Evolutionary conservation across 2,888 invertebrate genomes (phyloP).

Genomic region (Epistrophe eligans): DNA sequence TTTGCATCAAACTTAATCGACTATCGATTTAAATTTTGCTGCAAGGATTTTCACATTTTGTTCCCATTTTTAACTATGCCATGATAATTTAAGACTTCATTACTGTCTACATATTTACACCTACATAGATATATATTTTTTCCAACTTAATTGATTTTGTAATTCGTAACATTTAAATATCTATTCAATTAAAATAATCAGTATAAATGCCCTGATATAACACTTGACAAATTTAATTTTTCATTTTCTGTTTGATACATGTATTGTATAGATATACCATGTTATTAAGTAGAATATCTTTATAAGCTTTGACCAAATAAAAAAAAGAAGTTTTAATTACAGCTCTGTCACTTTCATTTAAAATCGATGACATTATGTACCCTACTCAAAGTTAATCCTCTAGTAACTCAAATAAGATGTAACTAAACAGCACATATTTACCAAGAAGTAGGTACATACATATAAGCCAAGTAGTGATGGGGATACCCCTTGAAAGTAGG

Average conservation of each 20-base stretch:
- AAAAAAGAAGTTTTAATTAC: constrained; percentile 29
- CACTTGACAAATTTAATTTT: neutral
- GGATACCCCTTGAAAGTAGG: neutral
- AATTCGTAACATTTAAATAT: neutral
- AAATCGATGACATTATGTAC: constrained; percentile 35
- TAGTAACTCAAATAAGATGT: neutral
- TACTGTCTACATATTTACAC: too few relatives aligned
- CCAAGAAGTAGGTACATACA: too few relatives aligned
- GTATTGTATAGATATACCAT: neutral
- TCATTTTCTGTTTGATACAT: neutral
- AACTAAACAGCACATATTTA: neutral
- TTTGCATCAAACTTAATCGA: too few relatives aligned
- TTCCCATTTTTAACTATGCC: too few relatives aligned
- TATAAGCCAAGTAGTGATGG: neutral
- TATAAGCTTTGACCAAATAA: constrained; percentile 10
- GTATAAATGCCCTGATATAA: neutral
- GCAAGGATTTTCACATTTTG: too few relatives aligned
- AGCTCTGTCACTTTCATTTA: constrained; percentile 38
- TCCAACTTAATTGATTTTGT: neutral
- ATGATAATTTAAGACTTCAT: too few relatives aligned
- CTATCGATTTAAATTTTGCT: too few relatives aligned
- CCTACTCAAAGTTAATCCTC: constrained; percentile 36
- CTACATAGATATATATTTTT: too few relatives aligned
- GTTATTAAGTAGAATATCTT: constrained; percentile 4
- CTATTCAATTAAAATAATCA: neutral